Evolutionary conservation across 2,888 invertebrate genomes (phyloP).

Genomic region (Orthonychiurus folsomi): DNA sequence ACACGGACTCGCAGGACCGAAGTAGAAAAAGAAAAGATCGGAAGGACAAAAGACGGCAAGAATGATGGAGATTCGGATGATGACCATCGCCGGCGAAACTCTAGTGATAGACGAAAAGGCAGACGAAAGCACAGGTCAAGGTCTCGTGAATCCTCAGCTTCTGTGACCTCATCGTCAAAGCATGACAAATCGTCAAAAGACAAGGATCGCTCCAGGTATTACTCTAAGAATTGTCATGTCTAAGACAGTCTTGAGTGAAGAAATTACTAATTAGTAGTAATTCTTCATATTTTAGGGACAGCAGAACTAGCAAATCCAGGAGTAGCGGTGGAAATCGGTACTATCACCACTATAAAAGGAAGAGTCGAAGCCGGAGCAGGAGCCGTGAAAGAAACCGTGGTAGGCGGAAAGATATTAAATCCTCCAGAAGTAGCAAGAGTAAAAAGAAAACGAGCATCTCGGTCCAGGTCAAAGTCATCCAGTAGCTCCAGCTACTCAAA

Average conservation of each 20-base stretch:
- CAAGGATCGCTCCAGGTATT: neutral
- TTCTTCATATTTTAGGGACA: too few species aligned
- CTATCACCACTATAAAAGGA: slow-evolving; percentile 8
- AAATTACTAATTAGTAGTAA: too few species aligned
- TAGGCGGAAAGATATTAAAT: slow-evolving; percentile 15
- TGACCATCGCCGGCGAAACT: neutral
- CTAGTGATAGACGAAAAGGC: neutral
- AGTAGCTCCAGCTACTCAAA: slow-evolving; percentile 13
- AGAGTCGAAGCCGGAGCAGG: slow-evolving; percentile 22
- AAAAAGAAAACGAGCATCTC: slow-evolving; percentile 13
- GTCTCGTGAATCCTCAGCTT: neutral
- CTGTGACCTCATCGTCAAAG: too few species aligned
- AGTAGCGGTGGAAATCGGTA: neutral
- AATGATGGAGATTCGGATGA: neutral
- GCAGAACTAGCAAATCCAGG: too few species aligned
- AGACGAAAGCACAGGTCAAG: neutral
- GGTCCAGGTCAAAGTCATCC: slow-evolving; percentile 17
- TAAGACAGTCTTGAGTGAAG: too few species aligned
- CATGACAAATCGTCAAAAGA: too few species aligned
- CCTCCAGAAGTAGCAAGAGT: slow-evolving; percentile 10
- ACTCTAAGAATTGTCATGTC: too few species aligned
- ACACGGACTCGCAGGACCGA: too few species aligned
- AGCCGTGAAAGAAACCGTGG: slow-evolving; percentile 21
- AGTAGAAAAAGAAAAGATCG: too few species aligned
- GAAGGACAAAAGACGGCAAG: too few species aligned